Conservation (phyloP, 2,113 vertebrate species). For the Catagonus wagneri region DNA sequence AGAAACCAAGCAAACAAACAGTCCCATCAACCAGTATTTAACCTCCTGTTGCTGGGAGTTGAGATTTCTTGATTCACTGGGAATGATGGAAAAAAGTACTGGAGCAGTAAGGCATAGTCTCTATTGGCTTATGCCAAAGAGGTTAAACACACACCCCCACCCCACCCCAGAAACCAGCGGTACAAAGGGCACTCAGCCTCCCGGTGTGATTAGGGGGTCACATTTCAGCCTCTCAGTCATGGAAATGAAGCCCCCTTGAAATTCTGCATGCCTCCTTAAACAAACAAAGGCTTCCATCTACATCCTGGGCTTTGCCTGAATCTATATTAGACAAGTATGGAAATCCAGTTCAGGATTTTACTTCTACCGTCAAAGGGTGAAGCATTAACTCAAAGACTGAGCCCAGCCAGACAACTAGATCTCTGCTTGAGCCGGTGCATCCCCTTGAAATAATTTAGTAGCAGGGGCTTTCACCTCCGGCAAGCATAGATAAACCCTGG, state of each 20-base stretch:
- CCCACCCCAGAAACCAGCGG: too few species aligned
- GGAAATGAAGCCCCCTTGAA: conserved; percentile 56
- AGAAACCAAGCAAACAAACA: conserved; percentile 63
- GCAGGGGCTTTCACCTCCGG: conserved; percentile 42
- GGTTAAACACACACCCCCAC: too few species aligned
- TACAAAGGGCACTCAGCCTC: conserved; percentile 40
- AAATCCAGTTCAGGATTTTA: conserved; percentile 64
- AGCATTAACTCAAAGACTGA: conserved; percentile 53
- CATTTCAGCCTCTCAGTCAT: conserved; percentile 70
- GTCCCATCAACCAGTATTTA: background rate
- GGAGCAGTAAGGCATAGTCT: conserved; percentile 49
- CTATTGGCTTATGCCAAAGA: conserved; percentile 12
- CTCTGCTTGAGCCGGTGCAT: background rate
- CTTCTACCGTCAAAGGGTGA: background rate
- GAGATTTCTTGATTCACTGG: conserved; percentile 39
- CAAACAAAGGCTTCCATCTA: conserved; percentile 52
- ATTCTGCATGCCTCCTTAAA: conserved; percentile 57
- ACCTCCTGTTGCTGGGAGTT: background rate
- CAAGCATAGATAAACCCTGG: conserved; percentile 56
- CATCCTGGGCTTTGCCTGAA: conserved; percentile 25
- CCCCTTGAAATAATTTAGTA: conserved; percentile 70
- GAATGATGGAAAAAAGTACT: conserved; percentile 58
- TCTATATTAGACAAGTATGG: conserved; percentile 56
- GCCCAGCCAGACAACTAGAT: conserved; percentile 46
- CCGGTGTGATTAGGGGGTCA: conserved; percentile 39